These are phyloP conservation scores for Pygathrix nemaeus DNA, from an alignment of 2,113 vertebrate species.

Conservation along the genomic window DNA sequence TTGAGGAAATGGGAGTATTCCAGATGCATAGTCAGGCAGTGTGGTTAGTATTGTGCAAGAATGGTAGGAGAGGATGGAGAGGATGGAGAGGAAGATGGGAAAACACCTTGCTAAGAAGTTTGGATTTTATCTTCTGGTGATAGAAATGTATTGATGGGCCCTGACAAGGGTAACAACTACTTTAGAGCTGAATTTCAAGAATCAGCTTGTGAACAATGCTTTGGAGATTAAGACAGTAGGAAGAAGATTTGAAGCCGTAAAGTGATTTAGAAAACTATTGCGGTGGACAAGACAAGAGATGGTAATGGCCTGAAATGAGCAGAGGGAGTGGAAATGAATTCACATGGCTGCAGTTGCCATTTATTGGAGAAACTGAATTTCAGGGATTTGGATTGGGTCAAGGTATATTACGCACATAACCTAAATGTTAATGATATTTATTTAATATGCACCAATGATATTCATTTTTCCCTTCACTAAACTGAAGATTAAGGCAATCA, in stretches of 20 bases:
- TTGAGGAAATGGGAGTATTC: not conserved
- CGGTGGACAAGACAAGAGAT: not conserved
- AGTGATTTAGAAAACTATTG: not conserved
- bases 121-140: not conserved
- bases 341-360: not conserved
- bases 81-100: not conserved
- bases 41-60: not conserved
- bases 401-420: not conserved
- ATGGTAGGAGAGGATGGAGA: not conserved
- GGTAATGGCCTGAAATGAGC: not conserved
- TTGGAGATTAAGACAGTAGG: not conserved
- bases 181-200: not conserved
- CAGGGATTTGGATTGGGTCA: not conserved
- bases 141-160: not conserved
- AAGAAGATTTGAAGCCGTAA: not conserved
- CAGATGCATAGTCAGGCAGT: not conserved
- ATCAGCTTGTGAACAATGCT: not conserved
- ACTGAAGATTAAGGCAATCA: not conserved
- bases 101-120: not conserved
- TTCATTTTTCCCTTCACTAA: constrained; percentile 10
- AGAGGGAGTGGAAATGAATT: not conserved
- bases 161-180: not conserved
- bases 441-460: not conserved
- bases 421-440: constrained; percentile 13
- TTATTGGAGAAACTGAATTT: constrained; percentile 27